These are phyloP conservation scores for Artemisiospiza belli DNA, from an alignment of 2,113 vertebrate genomes.

Conservation along the genomic window DNA sequence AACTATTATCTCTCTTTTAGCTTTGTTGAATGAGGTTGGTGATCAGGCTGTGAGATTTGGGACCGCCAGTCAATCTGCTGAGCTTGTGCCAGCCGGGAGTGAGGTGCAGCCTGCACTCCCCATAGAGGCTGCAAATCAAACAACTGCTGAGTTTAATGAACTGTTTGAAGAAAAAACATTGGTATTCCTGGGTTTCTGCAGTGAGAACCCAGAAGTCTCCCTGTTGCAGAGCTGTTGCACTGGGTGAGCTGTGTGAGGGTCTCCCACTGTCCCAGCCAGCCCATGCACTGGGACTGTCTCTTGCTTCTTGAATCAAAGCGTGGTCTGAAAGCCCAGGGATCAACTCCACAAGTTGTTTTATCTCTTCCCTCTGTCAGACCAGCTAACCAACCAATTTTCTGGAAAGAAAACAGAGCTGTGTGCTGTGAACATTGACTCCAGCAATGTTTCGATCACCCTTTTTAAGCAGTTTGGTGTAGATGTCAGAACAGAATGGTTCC, in stretches of 20 bases:
- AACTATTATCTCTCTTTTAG: neutral
- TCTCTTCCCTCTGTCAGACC: neutral
- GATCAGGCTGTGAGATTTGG: neutral
- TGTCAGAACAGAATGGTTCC: neutral
- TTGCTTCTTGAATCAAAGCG: neutral
- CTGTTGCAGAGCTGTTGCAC: neutral
- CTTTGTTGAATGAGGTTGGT: neutral
- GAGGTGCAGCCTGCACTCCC: neutral
- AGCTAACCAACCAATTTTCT: neutral
- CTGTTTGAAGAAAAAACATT: neutral
- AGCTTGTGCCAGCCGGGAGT: rapidly evolving
- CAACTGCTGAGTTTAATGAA: neutral
- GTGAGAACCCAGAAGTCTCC: neutral
- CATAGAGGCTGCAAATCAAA: neutral
- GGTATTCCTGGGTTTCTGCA: neutral
- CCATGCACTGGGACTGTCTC: neutral
- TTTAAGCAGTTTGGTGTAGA: neutral
- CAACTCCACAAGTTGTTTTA: too few relatives aligned
- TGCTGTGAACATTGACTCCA: neutral
- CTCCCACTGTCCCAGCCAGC: rapidly evolving
- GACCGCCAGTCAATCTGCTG: rapidly evolving
- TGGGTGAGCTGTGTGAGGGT: neutral
- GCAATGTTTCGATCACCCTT: neutral
- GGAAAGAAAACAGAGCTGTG: neutral
- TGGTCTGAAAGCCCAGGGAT: neutral